A percentile compares a stretch with the other conserved stretches of the same genome.
Conservation (phyloP, 2,113 vertebrate genomes). For the Coregonus clupeaformis region DNA sequence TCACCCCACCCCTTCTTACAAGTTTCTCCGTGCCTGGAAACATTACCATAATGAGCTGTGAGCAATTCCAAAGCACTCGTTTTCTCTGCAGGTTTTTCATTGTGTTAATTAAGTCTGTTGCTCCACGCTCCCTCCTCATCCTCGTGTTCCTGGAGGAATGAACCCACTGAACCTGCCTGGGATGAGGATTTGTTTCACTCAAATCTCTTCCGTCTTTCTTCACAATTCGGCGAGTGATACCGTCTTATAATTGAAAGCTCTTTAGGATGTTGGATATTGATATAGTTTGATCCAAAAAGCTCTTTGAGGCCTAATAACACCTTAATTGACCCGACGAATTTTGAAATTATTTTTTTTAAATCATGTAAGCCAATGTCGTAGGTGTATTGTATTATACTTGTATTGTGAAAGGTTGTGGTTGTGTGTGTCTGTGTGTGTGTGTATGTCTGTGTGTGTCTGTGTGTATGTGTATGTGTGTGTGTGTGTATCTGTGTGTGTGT, state of each 20-base stretch:
- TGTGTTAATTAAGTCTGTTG: constrained; percentile 65
- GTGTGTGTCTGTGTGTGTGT: too few relatives aligned
- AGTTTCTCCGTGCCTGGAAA: constrained; percentile 40
- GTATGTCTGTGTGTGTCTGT: too few relatives aligned
- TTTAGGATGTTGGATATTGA: not conserved
- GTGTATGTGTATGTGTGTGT: not conserved
- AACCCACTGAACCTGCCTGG: constrained; percentile 60
- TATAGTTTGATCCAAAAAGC: too few relatives aligned
- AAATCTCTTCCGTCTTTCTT: constrained; percentile 61
- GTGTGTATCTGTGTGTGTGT: constrained; percentile 14
- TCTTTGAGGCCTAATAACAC: too few relatives aligned
- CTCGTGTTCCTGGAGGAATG: constrained; percentile 54
- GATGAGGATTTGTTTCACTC: constrained; percentile 55
- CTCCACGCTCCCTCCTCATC: constrained; percentile 30
- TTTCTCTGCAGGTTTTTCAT: constrained; percentile 64
- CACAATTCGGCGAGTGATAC: constrained; percentile 38
- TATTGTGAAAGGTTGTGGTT: too few relatives aligned
- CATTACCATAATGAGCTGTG: constrained; percentile 61
- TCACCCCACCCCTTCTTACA: too few relatives aligned
- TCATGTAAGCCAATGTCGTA: too few relatives aligned
- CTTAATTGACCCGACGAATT: too few relatives aligned
- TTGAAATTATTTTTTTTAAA: too few relatives aligned
- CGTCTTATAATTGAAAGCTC: constrained; percentile 33
- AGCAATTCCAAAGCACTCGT: constrained; percentile 51
- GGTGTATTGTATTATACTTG: too few relatives aligned